Evolutionary conservation across 2,113 vertebrate species (phyloP).

Genomic region (Cairina moschata): DNA sequence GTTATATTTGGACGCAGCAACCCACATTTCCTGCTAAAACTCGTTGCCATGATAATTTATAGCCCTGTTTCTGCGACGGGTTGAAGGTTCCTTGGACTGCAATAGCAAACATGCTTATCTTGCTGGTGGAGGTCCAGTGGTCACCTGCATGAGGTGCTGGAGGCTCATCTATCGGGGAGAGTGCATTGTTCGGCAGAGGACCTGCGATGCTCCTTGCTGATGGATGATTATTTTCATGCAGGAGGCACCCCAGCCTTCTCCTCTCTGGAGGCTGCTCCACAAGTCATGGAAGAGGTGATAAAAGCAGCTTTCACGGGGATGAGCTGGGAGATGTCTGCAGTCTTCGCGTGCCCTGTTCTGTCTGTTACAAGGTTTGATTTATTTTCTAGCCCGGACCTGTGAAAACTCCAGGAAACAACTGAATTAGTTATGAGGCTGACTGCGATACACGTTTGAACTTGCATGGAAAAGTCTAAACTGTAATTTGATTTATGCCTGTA

Average conservation of each 20-base stretch:
- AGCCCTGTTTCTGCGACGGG: background rate
- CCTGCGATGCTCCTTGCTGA: background rate
- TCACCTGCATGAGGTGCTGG: background rate
- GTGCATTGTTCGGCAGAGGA: rapidly evolving
- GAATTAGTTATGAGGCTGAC: background rate
- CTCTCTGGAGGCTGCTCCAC: background rate
- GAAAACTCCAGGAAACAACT: background rate
- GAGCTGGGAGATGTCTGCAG: background rate
- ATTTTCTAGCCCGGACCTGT: background rate
- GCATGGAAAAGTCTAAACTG: background rate
- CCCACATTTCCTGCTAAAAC: background rate
- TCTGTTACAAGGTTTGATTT: background rate
- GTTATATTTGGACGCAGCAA: slow-evolving; percentile 20
- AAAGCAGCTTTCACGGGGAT: background rate
- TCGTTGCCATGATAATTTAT: background rate
- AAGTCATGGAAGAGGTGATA: background rate
- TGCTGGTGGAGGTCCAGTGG: background rate
- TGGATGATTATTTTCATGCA: background rate
- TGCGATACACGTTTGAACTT: background rate
- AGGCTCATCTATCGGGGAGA: background rate
- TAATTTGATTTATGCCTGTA: background rate
- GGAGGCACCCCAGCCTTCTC: background rate
- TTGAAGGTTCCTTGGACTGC: background rate
- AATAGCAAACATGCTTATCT: background rate
- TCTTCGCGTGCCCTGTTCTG: rapidly evolving